A percentile compares a stretch with the other conserved stretches of the same genome.
phyloP scores from a whole-genome alignment of 2,797 vertebrate species.

The Arctocebus calabarensis region DNA sequence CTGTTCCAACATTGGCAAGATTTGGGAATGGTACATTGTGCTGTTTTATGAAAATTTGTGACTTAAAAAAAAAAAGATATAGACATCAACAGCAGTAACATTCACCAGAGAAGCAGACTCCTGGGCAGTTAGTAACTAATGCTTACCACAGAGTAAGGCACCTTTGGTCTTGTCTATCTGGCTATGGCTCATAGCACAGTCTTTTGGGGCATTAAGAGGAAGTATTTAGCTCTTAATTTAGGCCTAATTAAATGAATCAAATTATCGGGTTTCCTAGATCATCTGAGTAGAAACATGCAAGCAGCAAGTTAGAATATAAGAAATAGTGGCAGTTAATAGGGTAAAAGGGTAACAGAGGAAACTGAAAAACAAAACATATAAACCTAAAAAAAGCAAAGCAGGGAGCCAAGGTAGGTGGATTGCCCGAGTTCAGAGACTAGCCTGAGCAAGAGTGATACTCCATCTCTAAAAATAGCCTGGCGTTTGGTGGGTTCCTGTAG shows the following conservation, averaged over 20 bases:
- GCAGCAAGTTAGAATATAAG: neutral
- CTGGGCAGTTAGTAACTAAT: neutral
- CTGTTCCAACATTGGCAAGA: neutral
- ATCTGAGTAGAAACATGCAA: slow-evolving; percentile 8
- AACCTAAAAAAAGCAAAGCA: neutral
- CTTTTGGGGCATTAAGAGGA: neutral
- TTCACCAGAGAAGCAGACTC: neutral
- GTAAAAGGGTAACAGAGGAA: neutral
- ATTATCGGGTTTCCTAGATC: slow-evolving; percentile 14
- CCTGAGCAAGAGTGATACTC: too few species aligned
- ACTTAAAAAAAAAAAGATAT: neutral
- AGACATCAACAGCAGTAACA: neutral
- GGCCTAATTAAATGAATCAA: neutral
- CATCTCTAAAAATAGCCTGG: too few species aligned
- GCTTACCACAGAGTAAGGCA: neutral
- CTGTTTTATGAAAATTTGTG: slow-evolving; percentile 32
- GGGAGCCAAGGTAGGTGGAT: too few species aligned
- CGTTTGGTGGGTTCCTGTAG: too few species aligned
- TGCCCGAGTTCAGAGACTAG: too few species aligned
- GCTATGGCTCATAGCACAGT: neutral
- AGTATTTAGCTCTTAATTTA: neutral
- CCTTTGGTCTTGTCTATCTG: neutral
- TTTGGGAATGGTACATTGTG: neutral
- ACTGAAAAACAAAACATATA: neutral
- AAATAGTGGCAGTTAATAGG: neutral